Conservation (phyloP, 53 echinoderm and acorn worm genomes). For the Paracentrotus lividus region DNA sequence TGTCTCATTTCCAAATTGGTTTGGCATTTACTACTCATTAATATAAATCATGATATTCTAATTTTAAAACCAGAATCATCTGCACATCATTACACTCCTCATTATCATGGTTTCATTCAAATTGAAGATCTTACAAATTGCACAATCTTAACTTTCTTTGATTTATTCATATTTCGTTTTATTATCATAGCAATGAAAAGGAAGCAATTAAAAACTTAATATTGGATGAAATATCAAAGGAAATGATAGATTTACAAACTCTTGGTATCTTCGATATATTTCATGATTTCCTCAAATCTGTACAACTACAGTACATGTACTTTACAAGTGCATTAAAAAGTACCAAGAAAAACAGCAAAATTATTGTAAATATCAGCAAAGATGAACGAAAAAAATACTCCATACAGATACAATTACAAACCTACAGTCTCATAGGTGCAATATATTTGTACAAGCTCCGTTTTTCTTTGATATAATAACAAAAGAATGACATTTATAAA, state of each 20-base stretch:
- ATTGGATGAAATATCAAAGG: slow-evolving; percentile 17
- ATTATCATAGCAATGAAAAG: slow-evolving; percentile 46
- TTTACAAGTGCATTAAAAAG: slow-evolving; percentile 11
- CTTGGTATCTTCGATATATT: not conserved
- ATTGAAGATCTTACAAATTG: too few relatives aligned
- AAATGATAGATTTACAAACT: not conserved
- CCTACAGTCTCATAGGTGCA: not conserved
- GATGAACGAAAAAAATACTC: too few relatives aligned
- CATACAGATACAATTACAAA: not conserved
- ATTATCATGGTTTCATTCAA: too few relatives aligned
- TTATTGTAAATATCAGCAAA: not conserved
- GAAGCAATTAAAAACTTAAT: slow-evolving; percentile 43
- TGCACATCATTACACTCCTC: too few relatives aligned
- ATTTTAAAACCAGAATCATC: too few relatives aligned
- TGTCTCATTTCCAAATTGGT: too few relatives aligned
- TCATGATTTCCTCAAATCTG: not conserved
- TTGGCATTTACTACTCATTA: too few relatives aligned
- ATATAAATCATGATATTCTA: too few relatives aligned
- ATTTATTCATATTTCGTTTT: slow-evolving; percentile 34
- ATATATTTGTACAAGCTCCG: not conserved
- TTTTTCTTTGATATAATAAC: not conserved
- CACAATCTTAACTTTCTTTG: too few relatives aligned
- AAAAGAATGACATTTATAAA: slow-evolving; percentile 20
- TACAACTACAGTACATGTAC: slow-evolving; percentile 3
- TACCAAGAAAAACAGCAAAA: slow-evolving; percentile 19